A percentile compares a stretch with the other conserved stretches of the same genome.
These are phyloP conservation scores for Oxyscelio sp. DNA, from an alignment of 2,888 invertebrate species.

Conservation along the genomic window DNA sequence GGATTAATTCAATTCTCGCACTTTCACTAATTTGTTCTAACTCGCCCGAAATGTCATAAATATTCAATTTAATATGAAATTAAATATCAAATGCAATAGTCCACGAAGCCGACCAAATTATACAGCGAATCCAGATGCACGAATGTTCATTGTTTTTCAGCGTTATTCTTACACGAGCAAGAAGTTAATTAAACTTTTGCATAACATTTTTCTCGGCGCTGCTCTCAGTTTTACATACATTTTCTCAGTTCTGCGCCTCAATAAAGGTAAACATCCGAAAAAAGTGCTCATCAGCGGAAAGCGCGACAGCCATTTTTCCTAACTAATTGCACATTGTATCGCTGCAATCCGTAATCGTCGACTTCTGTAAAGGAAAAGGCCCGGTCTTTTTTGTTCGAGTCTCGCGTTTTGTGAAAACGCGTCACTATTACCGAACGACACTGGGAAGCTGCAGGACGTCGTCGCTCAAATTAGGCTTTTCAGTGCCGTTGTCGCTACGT, in stretches of 20 bases:
- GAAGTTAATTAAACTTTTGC: no score
- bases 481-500: conserved; percentile 55
- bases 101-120: no score
- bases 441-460: conserved; percentile 26
- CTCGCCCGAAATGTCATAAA: no score
- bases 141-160: no score
- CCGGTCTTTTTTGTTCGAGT: conserved; percentile 37
- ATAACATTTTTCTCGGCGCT: no score
- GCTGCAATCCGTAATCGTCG: conserved; percentile 52
- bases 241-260: neutral
- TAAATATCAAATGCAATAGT: no score
- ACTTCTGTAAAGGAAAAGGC: conserved; percentile 20
- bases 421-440: conserved; percentile 30
- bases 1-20: no score
- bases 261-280: conserved; percentile 38
- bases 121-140: no score
- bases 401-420: conserved; percentile 35
- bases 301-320: conserved; percentile 49
- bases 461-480: conserved; percentile 71
- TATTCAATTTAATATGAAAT: no score
- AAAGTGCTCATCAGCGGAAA: conserved; percentile 51
- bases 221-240: neutral
- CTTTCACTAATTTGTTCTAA: no score
- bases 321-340: conserved; percentile 60
- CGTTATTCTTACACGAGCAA: no score